A percentile compares a stretch with the other conserved stretches of the same genome.
These are phyloP conservation scores for Ophiodon elongatus DNA, from an alignment of 2,113 vertebrate genomes.

Conservation along the genomic window DNA sequence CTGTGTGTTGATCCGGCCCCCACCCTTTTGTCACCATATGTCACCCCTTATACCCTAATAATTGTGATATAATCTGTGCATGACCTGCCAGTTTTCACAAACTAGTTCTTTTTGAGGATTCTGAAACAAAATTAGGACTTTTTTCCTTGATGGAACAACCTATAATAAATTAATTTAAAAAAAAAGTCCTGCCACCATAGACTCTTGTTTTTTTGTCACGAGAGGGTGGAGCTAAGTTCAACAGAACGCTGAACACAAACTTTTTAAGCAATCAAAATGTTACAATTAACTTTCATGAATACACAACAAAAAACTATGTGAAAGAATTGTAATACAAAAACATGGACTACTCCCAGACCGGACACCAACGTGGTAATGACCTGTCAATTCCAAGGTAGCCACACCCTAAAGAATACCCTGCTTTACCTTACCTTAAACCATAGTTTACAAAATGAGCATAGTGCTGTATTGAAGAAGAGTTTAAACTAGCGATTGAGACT, in stretches of 20 bases:
- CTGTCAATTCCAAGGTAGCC: no score
- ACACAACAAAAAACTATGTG: background rate
- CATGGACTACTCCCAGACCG: no score
- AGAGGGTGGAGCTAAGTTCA: no score
- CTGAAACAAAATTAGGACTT: background rate
- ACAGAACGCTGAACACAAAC: background rate
- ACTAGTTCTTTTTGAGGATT: background rate
- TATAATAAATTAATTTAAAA: background rate
- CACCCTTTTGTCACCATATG: slow-evolving; percentile 65
- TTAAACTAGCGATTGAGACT: background rate
- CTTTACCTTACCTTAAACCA: background rate
- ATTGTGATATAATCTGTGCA: slow-evolving; percentile 25
- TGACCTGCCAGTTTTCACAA: background rate
- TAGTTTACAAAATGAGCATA: background rate
- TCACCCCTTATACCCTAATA: slow-evolving; percentile 39
- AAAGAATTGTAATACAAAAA: no score
- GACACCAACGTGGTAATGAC: no score
- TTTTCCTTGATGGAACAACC: background rate
- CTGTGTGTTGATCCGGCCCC: slow-evolving; percentile 60
- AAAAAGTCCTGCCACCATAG: background rate
- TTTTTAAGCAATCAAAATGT: background rate
- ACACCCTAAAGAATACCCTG: no score
- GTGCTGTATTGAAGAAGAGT: background rate
- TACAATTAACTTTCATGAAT: no score
- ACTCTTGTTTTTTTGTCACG: no score